These are phyloP conservation scores for Oscheius myriophilus DNA, from an alignment of 2,888 invertebrate species.

Conservation along the genomic window DNA sequence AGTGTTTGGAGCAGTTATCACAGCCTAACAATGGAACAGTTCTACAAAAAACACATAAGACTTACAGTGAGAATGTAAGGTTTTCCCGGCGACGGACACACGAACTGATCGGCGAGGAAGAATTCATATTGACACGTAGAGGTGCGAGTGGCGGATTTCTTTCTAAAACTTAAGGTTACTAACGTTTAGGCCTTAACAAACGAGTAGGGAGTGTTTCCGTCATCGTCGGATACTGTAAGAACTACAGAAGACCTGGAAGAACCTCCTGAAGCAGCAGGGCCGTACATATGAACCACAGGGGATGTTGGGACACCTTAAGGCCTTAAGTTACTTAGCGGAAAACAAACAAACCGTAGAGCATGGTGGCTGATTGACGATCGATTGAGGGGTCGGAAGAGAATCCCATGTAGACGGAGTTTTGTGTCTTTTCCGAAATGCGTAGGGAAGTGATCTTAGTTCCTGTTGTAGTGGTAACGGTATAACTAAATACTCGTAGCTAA, in stretches of 20 bases:
- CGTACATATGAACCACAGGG: conserved; percentile 12
- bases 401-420: conserved; percentile 40
- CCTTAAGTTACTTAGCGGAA: background rate
- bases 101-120: conserved; percentile 32
- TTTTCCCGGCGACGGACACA: conserved; percentile 20
- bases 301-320: conserved; percentile 12
- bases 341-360: conserved; percentile 35
- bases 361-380: conserved; percentile 33
- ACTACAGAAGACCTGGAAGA: background rate
- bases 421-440: conserved; percentile 36
- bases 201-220: background rate
- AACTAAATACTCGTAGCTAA: conserved; percentile 9
- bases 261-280: conserved; percentile 9
- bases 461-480: background rate
- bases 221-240: conserved; percentile 1
- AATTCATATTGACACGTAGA: conserved; percentile 32
- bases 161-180: no score
- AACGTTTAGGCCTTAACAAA: no score
- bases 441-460: conserved; percentile 1
- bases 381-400: conserved; percentile 47
- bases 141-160: no score
- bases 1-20: background rate
- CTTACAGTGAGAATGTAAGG: conserved; percentile 17
- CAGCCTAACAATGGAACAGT: conserved; percentile 14
- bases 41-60: background rate